Conservation (phyloP, 2,888 invertebrate genomes). For the Choreutis nemorana region DNA sequence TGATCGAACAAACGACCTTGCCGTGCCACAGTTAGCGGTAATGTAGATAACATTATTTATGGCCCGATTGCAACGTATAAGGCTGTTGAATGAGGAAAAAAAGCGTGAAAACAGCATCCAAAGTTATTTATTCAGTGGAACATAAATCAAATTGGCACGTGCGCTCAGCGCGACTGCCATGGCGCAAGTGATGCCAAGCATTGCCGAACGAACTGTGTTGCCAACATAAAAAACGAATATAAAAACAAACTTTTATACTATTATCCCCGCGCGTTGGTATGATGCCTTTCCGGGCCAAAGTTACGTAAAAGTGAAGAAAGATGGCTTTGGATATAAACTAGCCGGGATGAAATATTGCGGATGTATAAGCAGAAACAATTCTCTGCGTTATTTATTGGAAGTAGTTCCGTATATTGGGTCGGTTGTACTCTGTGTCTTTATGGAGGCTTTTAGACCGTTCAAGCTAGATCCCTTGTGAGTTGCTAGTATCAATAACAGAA, state of each 20-base stretch:
- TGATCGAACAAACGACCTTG: no score
- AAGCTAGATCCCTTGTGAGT: conserved; percentile 18
- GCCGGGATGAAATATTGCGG: conserved; percentile 29
- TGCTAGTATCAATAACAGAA: conserved; percentile 45
- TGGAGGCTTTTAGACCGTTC: conserved; percentile 14
- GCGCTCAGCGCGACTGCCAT: conserved; percentile 25
- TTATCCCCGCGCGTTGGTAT: conserved; percentile 27
- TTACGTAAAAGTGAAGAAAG: conserved; percentile 32
- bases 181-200: conserved; percentile 19
- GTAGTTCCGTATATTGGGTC: conserved; percentile 26
- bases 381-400: conserved; percentile 41
- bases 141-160: conserved; percentile 58
- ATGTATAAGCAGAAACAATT: conserved; percentile 34
- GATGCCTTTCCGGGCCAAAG: conserved; percentile 22
- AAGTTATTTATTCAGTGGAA: conserved; percentile 48
- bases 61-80: conserved; percentile 3
- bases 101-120: conserved; percentile 22
- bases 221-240: conserved; percentile 12
- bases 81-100: no score
- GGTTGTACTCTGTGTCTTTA: conserved; percentile 31
- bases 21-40: conserved; percentile 15
- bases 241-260: conserved; percentile 30
- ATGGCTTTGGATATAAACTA: conserved; percentile 37
- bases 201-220: conserved; percentile 5
- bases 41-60: conserved; percentile 15